phyloP scores from a whole-genome alignment of 2,113 vertebrate species.

The Xiphophorus couchianus region DNA sequence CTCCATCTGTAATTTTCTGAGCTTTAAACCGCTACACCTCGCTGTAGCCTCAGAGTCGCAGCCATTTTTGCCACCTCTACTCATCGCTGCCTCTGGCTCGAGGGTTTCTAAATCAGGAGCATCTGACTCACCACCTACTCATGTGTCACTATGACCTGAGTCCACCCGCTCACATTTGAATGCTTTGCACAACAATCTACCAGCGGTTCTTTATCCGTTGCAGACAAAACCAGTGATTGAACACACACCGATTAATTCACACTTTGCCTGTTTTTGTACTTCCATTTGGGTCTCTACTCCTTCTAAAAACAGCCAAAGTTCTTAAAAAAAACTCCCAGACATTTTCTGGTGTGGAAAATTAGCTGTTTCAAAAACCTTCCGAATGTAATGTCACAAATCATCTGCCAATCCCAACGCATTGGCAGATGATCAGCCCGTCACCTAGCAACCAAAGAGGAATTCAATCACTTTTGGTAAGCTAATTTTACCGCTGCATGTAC shows the following conservation, averaged over 20 bases:
- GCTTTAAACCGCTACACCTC: constrained; percentile 51
- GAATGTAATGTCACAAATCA: too few species aligned
- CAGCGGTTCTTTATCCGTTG: constrained; percentile 40
- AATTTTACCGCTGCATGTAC: too few species aligned
- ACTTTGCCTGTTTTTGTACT: too few species aligned
- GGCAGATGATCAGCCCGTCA: too few species aligned
- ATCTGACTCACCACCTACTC: constrained; percentile 58
- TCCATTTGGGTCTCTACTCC: too few species aligned
- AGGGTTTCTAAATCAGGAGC: constrained; percentile 72
- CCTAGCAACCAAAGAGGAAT: too few species aligned
- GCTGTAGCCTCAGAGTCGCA: constrained; percentile 38
- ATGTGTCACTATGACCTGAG: constrained; percentile 62
- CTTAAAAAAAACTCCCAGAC: too few species aligned
- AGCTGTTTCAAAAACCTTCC: too few species aligned
- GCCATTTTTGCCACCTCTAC: constrained; percentile 19
- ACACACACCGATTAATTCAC: constrained; percentile 21
- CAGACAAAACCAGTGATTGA: constrained; percentile 40
- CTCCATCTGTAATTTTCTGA: constrained; percentile 15
- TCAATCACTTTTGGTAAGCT: too few species aligned
- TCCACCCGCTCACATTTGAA: constrained; percentile 44
- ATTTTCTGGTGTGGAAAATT: too few species aligned
- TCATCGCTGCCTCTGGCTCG: constrained; percentile 33
- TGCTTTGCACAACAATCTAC: constrained; percentile 44
- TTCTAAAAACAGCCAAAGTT: too few species aligned
- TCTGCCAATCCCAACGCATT: too few species aligned